These are phyloP conservation scores for Palythoa grandiflora DNA, from an alignment of 92 coral and sea anemone species.

Conservation along the genomic window DNA sequence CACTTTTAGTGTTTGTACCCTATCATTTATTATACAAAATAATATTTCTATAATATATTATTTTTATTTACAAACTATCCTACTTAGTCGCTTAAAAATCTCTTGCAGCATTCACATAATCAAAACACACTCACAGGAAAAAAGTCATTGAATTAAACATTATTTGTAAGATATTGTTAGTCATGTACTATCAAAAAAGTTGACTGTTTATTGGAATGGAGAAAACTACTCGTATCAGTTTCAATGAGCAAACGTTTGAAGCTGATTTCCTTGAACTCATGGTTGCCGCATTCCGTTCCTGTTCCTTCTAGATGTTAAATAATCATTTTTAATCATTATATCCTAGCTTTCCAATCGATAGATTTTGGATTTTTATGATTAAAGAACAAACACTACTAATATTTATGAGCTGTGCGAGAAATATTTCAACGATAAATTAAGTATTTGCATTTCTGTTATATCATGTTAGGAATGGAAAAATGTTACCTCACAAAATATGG, in stretches of 20 bases:
- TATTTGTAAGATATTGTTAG: background rate
- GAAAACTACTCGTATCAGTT: background rate
- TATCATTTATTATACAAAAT: background rate
- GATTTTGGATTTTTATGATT: background rate
- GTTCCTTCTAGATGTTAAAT: background rate
- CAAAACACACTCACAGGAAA: background rate
- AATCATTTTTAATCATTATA: background rate
- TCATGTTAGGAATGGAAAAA: background rate
- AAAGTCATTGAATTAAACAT: background rate
- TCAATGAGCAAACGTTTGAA: background rate
- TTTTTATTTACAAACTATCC: background rate
- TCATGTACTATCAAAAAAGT: background rate
- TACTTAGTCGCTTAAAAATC: background rate
- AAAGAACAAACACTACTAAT: background rate
- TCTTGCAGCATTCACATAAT: background rate
- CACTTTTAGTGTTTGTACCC: background rate
- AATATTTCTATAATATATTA: background rate
- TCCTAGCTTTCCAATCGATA: background rate
- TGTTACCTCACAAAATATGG: background rate
- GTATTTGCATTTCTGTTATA: background rate
- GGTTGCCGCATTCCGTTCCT: background rate
- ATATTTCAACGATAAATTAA: background rate
- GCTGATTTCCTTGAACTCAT: background rate
- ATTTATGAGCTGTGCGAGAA: background rate
- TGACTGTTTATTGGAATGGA: background rate